Conservation (phyloP, 2,113 vertebrate genomes). For the Abramis brama region DNA sequence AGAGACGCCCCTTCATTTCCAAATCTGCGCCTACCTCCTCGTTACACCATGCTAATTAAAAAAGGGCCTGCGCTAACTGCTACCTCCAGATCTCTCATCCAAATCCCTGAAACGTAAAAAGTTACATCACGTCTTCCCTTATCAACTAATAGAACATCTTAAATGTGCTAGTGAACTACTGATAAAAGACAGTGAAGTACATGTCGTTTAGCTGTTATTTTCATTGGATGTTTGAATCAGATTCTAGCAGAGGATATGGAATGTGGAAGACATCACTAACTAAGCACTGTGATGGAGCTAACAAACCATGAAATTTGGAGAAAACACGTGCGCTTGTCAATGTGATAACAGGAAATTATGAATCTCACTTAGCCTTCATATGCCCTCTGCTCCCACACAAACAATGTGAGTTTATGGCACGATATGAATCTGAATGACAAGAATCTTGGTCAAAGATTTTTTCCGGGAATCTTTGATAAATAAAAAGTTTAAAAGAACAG, state of each 20-base stretch:
- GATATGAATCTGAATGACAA: no score
- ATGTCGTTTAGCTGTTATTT: neutral
- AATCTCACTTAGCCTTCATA: constrained; percentile 34
- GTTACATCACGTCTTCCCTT: constrained; percentile 22
- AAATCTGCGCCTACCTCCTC: constrained; percentile 70
- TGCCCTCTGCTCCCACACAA: constrained; percentile 29
- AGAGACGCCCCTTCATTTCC: constrained; percentile 74
- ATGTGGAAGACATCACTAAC: constrained; percentile 16
- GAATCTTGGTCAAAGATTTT: neutral
- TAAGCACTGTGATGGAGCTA: constrained; percentile 25
- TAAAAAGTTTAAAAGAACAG: neutral
- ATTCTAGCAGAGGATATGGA: constrained; percentile 7
- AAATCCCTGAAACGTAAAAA: constrained; percentile 33
- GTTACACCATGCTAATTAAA: constrained; percentile 70
- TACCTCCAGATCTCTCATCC: neutral
- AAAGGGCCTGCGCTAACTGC: constrained; percentile 19
- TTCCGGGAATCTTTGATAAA: neutral
- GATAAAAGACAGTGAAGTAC: constrained; percentile 4
- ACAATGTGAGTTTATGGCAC: neutral
- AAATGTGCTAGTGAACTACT: neutral
- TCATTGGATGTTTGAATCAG: neutral
- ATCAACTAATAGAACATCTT: neutral
- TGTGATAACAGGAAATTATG: constrained; percentile 24
- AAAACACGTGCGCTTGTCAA: neutral
- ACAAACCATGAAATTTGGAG: constrained; percentile 43